phyloP scores from a whole-genome alignment of 2,797 vertebrate genomes.

The Propithecus perrieri region DNA sequence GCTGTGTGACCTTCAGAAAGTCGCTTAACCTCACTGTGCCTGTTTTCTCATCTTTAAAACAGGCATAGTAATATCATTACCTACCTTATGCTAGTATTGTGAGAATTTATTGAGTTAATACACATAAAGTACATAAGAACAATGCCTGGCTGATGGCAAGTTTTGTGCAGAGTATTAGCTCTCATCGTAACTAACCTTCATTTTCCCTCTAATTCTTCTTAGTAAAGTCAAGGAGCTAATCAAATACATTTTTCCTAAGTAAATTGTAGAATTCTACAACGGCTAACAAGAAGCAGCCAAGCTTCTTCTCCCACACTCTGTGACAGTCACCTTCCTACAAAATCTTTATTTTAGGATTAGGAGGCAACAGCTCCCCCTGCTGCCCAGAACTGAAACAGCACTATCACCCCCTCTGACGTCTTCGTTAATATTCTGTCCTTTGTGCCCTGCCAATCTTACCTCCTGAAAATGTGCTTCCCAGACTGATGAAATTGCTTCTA shows the following conservation, averaged over 20 bases:
- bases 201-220: neutral
- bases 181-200: neutral
- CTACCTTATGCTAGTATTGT: neutral
- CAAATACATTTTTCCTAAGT: neutral
- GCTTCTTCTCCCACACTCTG: neutral
- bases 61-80: neutral
- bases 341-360: neutral
- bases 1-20: neutral
- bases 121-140: neutral
- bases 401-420: neutral
- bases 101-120: neutral
- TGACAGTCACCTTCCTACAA: neutral
- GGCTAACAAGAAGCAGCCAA: neutral
- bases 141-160: neutral
- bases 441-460: slow-evolving; percentile 72
- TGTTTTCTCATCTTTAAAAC: neutral
- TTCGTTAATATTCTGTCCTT: slow-evolving; percentile 69
- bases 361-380: slow-evolving; percentile 69
- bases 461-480: slow-evolving; percentile 80
- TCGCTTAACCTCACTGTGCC: neutral
- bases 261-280: neutral
- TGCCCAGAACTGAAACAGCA: slow-evolving; percentile 47
- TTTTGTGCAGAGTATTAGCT: neutral
- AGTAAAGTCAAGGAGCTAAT: neutral
- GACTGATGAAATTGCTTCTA: slow-evolving; percentile 72